Base-by-base conservation (phyloP, 1,140 invertebrate species). In the Schmidtea mediterranea region DNA sequence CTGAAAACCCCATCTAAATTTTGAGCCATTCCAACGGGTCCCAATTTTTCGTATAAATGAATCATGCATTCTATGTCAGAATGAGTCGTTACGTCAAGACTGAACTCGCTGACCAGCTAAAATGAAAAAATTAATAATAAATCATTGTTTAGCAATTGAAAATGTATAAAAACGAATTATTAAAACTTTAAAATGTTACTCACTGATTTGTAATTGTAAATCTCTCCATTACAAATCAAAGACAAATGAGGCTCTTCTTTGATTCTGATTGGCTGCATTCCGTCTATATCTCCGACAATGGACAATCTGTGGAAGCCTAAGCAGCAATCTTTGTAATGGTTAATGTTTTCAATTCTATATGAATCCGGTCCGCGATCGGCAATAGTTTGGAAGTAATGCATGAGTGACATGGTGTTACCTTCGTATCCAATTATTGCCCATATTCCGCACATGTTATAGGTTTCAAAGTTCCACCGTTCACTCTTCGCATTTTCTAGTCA, bases 401-500 rank as follows among this genome's bases (percentile, higher is more conserved):
- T 63, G 49, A 82, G 78, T 56, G 74, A 74, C 49, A 61, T 56
- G n/a, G 56, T 58, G 38, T 55, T 53, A 26, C 56, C 55, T 10
- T 75, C 68, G 37, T 74, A 61, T 15, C 79, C 78, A 65, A 82
- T 80, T 43, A 80, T 62, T 38, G 77, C 78, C 80, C 80, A 82
- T 63, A 82, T 80, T 55, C 80, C 80, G 63, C 80, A 82, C 80
- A 82, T 82, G 53, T 59, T 66, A 23, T 23, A n/a, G n/a, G n/a
- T n/a, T n/a, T n/a, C n/a, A n/a, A n/a, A n/a, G n/a, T n/a, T n/a
- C n/a, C n/a, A n/a, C n/a, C n/a, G n/a, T n/a, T n/a, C n/a, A n/a
- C n/a, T n/a, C n/a, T n/a, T n/a, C n/a, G n/a, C n/a, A n/a, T n/a
- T 32, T 32, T 6, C 26, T 32, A 10, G 26, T 6, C 10, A 32